These are phyloP conservation scores for Leuciscus idus DNA, from an alignment of 2,113 vertebrate genomes.

Conservation along the genomic window DNA sequence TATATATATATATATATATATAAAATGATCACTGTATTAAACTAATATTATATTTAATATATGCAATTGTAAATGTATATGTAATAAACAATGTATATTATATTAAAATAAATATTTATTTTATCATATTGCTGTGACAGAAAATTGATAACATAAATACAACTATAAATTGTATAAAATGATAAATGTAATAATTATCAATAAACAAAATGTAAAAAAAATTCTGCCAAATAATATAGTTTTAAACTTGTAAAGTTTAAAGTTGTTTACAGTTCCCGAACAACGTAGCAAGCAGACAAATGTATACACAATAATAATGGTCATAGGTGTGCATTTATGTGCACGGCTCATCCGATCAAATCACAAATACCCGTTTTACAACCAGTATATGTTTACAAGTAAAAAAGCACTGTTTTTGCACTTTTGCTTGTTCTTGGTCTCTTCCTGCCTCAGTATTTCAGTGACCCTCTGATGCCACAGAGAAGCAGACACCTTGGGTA, in stretches of 20 bases:
- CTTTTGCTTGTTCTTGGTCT: not conserved
- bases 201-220: not conserved
- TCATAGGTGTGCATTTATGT: not conserved
- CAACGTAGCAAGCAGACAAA: not conserved
- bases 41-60: not conserved
- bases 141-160: not conserved
- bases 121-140: not conserved
- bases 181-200: not conserved
- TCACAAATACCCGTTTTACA: not conserved
- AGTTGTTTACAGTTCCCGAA: not conserved
- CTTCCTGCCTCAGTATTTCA: not conserved
- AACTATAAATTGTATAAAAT: not conserved
- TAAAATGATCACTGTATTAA: not conserved
- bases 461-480: conserved; percentile 70
- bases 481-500: conserved; percentile 79
- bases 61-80: not conserved
- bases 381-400: not conserved
- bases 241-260: not conserved
- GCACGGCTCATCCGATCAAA: not conserved
- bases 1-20: not conserved
- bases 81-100: not conserved
- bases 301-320: not conserved
- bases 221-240: not conserved
- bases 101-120: not conserved
- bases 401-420: not conserved